Evolutionary conservation across 2,113 vertebrate species (phyloP).

Genomic region (Eubucco bourcierii): DNA sequence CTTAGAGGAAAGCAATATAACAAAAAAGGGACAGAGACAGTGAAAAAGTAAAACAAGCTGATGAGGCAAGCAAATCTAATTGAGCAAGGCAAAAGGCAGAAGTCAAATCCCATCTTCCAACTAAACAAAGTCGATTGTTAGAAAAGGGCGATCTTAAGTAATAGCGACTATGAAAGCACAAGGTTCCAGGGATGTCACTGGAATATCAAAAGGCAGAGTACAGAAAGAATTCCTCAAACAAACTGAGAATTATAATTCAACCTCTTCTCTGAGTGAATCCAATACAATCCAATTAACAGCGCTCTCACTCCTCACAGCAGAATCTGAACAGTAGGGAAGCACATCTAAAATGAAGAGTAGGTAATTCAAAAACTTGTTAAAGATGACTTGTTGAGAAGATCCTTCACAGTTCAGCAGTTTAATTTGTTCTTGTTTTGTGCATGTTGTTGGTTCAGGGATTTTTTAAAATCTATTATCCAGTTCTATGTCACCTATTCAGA

Average conservation of each 20-base stretch:
- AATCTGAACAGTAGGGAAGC: neutral
- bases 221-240: neutral
- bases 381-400: neutral
- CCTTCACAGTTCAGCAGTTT: neutral
- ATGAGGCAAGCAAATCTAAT: neutral
- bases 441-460: neutral
- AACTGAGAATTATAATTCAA: neutral
- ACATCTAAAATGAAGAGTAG: neutral
- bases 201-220: neutral
- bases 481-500: neutral
- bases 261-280: neutral
- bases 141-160: neutral
- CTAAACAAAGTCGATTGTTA: fast-evolving
- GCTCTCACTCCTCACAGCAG: neutral
- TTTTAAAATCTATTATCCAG: neutral
- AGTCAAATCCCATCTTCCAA: neutral
- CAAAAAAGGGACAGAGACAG: neutral
- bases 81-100: neutral
- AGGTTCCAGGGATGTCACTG: neutral
- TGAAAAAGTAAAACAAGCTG: neutral
- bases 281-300: neutral
- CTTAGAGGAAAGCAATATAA: neutral
- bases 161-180: neutral
- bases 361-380: neutral
- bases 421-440: neutral